phyloP scores from a whole-genome alignment of 2,113 vertebrate genomes.

The Podarcis raffonei region DNA sequence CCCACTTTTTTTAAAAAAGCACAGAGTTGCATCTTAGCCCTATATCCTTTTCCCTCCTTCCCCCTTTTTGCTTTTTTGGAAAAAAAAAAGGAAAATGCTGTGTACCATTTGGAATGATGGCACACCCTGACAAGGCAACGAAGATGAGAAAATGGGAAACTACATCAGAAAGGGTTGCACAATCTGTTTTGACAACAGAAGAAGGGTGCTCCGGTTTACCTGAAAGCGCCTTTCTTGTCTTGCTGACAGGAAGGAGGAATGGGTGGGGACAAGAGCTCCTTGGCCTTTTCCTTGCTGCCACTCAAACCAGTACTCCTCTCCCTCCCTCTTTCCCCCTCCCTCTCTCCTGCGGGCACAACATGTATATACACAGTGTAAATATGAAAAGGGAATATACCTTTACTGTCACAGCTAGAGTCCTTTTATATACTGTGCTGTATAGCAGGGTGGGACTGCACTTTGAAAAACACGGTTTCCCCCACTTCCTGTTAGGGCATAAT shows the following conservation, averaged over 20 bases:
- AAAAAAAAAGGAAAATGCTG: slow-evolving; percentile 45
- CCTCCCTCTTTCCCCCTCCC: neutral
- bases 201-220: slow-evolving; percentile 67
- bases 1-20: slow-evolving; percentile 58
- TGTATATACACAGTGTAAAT: neutral
- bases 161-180: slow-evolving; percentile 72
- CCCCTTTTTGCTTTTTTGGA: slow-evolving; percentile 19
- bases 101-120: slow-evolving; percentile 74
- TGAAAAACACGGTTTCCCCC: no score
- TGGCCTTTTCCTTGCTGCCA: slow-evolving; percentile 36
- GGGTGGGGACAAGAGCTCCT: slow-evolving; percentile 1
- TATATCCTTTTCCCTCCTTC: slow-evolving; percentile 70
- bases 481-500: neutral
- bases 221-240: slow-evolving; percentile 65
- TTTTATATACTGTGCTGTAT: neutral
- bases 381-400: neutral
- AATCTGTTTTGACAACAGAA: slow-evolving; percentile 81
- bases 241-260: slow-evolving; percentile 43
- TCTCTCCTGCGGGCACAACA: neutral
- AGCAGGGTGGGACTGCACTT: no score
- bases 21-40: slow-evolving; percentile 75
- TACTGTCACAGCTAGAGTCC: neutral
- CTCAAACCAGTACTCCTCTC: neutral
- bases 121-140: slow-evolving; percentile 79
- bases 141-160: slow-evolving; percentile 76